Conservation (phyloP, 2,113 vertebrate species). For the Ammodytes marinus region DNA sequence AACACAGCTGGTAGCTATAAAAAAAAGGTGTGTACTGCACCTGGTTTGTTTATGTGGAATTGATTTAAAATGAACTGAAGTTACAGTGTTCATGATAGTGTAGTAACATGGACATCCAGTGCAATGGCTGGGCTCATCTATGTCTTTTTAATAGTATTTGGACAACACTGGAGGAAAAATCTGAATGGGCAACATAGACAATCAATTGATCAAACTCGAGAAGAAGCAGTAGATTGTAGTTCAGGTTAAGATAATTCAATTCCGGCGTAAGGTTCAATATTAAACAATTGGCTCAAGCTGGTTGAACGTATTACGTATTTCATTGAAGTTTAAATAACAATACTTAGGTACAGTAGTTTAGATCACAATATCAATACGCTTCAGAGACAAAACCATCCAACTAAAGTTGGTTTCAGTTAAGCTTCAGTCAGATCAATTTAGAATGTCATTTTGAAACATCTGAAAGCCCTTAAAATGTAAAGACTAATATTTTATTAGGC, state of each 20-base stretch:
- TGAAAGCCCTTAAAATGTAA: too few species aligned
- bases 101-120: background rate
- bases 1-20: background rate
- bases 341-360: too few species aligned
- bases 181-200: background rate
- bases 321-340: too few species aligned
- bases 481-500: too few species aligned
- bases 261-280: background rate
- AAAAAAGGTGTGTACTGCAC: background rate
- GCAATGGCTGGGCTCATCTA: background rate
- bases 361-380: too few species aligned
- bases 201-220: background rate
- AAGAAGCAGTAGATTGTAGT: background rate
- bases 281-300: background rate
- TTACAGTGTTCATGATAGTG: too few species aligned
- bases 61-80: background rate
- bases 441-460: background rate
- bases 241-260: background rate
- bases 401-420: background rate
- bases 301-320: background rate
- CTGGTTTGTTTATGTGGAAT: background rate
- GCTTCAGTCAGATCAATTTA: background rate
- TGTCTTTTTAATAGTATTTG: too few species aligned
- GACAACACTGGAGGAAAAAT: background rate
- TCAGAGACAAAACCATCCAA: background rate